Percentiles rank a stretch among this genome's conserved stretches.
phyloP scores from a whole-genome alignment of 2,797 vertebrate genomes.

The Psittacula echo region DNA sequence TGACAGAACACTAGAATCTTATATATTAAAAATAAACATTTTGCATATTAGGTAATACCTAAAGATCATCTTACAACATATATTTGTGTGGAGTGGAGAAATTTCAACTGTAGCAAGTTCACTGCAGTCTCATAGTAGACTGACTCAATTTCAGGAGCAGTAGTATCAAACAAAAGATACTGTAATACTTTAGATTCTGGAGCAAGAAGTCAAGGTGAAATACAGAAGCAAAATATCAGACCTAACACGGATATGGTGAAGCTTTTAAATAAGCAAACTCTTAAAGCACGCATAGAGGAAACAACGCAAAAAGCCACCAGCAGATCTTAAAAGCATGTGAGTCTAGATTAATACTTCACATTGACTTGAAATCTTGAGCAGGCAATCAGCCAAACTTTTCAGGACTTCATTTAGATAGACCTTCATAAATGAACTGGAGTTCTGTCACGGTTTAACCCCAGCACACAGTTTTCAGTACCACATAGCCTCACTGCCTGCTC shows the following conservation, averaged over 20 bases:
- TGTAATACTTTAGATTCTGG: neutral
- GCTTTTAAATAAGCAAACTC: neutral
- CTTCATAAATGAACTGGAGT: neutral
- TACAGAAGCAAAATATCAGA: neutral
- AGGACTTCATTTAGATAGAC: neutral
- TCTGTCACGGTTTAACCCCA: neutral
- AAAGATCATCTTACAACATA: neutral
- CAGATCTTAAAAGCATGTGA: neutral
- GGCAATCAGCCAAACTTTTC: neutral
- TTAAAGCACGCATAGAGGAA: fast-evolving
- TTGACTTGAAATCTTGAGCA: neutral
- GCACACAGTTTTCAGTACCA: neutral
- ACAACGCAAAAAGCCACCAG: neutral
- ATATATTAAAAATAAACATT: neutral
- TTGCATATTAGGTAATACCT: neutral
- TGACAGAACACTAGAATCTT: neutral
- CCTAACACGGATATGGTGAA: neutral
- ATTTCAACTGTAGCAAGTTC: neutral
- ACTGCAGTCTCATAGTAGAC: neutral
- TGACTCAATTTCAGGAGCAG: neutral
- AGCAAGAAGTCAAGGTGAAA: neutral
- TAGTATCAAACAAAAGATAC: neutral
- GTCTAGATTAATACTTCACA: neutral
- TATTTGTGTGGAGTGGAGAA: fast-evolving
- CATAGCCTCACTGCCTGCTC: neutral